These are phyloP conservation scores for Protodeltote pygarga DNA, from an alignment of 2,888 invertebrate species.

Conservation along the genomic window DNA sequence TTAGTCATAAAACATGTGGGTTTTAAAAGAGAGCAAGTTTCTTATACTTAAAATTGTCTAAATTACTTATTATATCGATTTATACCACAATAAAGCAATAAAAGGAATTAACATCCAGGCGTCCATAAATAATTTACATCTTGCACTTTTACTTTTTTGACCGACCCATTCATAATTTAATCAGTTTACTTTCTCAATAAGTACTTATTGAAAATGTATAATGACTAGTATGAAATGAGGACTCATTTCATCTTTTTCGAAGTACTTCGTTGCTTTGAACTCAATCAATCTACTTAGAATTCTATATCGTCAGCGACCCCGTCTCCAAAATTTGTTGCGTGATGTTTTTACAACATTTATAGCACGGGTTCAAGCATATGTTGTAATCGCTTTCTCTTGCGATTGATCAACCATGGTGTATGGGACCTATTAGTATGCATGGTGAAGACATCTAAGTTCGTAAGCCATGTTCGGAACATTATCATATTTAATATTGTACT, in stretches of 20 bases:
- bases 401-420: constrained; percentile 40
- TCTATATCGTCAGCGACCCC: constrained; percentile 23
- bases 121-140: not conserved
- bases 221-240: constrained; percentile 8
- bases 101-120: not conserved
- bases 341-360: constrained; percentile 36
- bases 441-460: constrained; percentile 38
- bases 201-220: constrained; percentile 25
- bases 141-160: constrained; percentile 20
- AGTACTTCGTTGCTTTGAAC: too few relatives aligned
- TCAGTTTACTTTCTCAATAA: constrained; percentile 24
- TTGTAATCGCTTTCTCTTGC: constrained; percentile 44
- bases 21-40: too few relatives aligned
- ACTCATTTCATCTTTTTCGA: constrained; percentile 22
- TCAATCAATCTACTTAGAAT: constrained; percentile 31
- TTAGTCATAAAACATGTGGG: too few relatives aligned
- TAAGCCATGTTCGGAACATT: constrained; percentile 14
- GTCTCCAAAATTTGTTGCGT: constrained; percentile 40
- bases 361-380: constrained; percentile 24
- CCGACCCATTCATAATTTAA: constrained; percentile 12
- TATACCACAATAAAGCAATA: not conserved
- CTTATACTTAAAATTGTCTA: too few relatives aligned
- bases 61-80: not conserved
- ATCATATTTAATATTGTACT: constrained; percentile 13
- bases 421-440: constrained; percentile 53